phyloP scores from a whole-genome alignment of 2,797 vertebrate species.

The Dryobates pubescens region DNA sequence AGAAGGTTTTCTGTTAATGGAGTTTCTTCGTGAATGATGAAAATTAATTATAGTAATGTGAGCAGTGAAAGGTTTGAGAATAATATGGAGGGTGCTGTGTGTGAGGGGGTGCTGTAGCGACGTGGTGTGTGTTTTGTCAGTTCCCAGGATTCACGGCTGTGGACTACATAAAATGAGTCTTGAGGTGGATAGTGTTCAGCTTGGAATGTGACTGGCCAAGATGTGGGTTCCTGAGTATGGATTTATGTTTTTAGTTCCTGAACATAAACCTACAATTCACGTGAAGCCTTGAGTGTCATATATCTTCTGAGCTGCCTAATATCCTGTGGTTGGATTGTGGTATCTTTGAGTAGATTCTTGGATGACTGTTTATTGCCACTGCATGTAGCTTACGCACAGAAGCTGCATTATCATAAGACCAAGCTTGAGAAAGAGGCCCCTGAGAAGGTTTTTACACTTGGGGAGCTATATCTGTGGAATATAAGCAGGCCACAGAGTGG shows the following conservation, averaged over 20 bases:
- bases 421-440: background rate
- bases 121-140: background rate
- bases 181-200: background rate
- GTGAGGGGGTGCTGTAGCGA: background rate
- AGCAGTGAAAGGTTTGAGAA: background rate
- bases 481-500: background rate
- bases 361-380: too few relatives aligned
- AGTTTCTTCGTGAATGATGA: background rate
- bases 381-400: too few relatives aligned
- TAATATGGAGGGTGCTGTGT: background rate
- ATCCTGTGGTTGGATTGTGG: too few relatives aligned
- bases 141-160: background rate
- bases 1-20: rapidly evolving
- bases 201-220: background rate
- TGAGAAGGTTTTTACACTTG: background rate
- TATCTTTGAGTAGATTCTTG: too few relatives aligned
- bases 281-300: too few relatives aligned
- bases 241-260: too few relatives aligned
- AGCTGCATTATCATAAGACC: background rate
- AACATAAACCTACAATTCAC: too few relatives aligned
- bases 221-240: background rate
- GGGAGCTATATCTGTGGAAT: background rate
- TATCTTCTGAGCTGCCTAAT: too few relatives aligned
- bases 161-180: background rate
- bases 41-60: rapidly evolving